These are phyloP conservation scores for Sinodicranocentrus sp. DNA, from an alignment of 2,888 invertebrate genomes.

Conservation along the genomic window DNA sequence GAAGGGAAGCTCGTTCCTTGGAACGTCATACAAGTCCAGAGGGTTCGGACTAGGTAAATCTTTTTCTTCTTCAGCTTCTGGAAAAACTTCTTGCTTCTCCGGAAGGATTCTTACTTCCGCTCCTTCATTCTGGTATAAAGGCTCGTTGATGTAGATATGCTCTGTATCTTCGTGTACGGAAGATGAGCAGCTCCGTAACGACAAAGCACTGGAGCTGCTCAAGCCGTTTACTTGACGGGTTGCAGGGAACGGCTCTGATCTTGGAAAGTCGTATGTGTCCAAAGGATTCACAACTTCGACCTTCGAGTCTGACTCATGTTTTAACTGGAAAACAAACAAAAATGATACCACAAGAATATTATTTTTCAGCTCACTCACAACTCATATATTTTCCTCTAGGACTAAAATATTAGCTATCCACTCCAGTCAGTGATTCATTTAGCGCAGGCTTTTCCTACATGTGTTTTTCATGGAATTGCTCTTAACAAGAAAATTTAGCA, in stretches of 20 bases:
- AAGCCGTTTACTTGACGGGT: neutral
- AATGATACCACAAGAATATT: too few relatives aligned
- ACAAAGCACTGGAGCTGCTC: neutral
- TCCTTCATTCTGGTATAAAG: slow-evolving; percentile 8
- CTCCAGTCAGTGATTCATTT: too few relatives aligned
- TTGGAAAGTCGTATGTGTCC: slow-evolving; percentile 73
- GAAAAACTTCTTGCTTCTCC: neutral
- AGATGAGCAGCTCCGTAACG: neutral
- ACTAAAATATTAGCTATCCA: too few relatives aligned
- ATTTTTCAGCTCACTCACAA: too few relatives aligned
- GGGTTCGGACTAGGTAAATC: slow-evolving; percentile 34
- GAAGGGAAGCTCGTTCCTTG: slow-evolving; percentile 78
- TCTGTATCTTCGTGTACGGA: slow-evolving; percentile 3
- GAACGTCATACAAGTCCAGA: slow-evolving; percentile 83
- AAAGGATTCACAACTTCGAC: slow-evolving; percentile 61
- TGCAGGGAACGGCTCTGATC: slow-evolving; percentile 34
- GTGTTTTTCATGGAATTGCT: too few relatives aligned
- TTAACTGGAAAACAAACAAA: too few relatives aligned
- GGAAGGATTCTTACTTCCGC: neutral
- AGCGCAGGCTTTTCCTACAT: too few relatives aligned
- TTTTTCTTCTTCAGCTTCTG: neutral
- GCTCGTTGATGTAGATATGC: slow-evolving; percentile 35
- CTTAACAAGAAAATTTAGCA: too few relatives aligned
- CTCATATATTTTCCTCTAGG: too few relatives aligned
- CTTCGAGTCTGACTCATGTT: too few relatives aligned